These are phyloP conservation scores for Leptinotarsa haldemani DNA, from an alignment of 2,888 invertebrate species.

Conservation along the genomic window DNA sequence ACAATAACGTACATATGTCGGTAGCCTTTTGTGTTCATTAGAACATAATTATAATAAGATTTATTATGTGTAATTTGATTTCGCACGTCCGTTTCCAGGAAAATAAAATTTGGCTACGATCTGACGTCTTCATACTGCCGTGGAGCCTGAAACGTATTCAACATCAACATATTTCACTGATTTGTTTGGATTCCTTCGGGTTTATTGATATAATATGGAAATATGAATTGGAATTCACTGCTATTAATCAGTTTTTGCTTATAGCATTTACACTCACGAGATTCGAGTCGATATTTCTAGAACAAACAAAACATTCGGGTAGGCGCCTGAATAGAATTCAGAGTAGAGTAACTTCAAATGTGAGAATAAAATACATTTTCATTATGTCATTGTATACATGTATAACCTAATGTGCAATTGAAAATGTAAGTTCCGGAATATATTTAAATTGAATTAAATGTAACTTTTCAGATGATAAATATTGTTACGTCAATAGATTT, in stretches of 20 bases:
- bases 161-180: not conserved
- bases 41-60: too few species aligned
- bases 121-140: not conserved
- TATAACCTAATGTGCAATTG: too few species aligned
- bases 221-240: not conserved
- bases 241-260: not conserved
- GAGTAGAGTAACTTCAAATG: too few species aligned
- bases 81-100: not conserved
- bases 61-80: not conserved
- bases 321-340: too few species aligned
- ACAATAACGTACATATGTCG: too few species aligned
- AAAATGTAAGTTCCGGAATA: too few species aligned
- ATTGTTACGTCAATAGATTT: too few species aligned
- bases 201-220: not conserved
- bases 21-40: too few species aligned
- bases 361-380: too few species aligned
- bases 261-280: not conserved
- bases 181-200: not conserved
- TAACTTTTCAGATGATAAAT: too few species aligned
- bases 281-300: not conserved
- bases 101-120: not conserved
- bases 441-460: too few species aligned
- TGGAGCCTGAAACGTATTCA: not conserved
- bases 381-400: too few species aligned
- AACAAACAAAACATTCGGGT: not conserved